Percentiles rank a stretch among this genome's conserved stretches.
phyloP scores from a whole-genome alignment of 53 echinoderm and acorn worm species.

The Crossaster papposus region DNA sequence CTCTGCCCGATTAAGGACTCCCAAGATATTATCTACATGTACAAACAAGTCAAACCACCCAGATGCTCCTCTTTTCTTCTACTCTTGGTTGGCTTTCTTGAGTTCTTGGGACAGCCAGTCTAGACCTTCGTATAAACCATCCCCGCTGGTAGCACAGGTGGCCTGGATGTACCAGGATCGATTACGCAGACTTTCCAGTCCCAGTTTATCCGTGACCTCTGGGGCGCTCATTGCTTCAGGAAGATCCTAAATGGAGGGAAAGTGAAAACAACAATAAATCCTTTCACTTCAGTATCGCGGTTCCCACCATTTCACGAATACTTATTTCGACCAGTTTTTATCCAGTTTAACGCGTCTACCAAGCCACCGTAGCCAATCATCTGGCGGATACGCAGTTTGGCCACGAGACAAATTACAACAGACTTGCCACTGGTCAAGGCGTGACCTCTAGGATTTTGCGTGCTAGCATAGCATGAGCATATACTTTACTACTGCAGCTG shows the following conservation, averaged over 20 bases:
- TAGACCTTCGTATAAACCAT: constrained; percentile 96
- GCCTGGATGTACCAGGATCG: constrained; percentile 91
- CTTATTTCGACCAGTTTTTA: no score
- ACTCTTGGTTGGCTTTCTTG: constrained; percentile 62
- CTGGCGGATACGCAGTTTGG: no score
- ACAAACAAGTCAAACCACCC: not conserved
- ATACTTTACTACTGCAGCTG: no score
- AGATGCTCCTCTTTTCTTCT: not conserved
- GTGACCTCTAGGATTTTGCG: no score
- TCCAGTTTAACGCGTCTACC: no score
- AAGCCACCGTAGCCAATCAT: no score
- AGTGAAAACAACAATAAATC: not conserved
- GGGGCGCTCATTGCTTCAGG: constrained; percentile 84
- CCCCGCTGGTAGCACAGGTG: constrained; percentile 90
- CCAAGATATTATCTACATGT: not conserved
- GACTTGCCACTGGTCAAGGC: no score
- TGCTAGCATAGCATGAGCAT: no score
- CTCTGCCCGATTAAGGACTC: no score
- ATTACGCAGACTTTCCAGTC: constrained; percentile 63
- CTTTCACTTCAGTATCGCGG: no score
- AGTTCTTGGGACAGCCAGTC: constrained; percentile 86
- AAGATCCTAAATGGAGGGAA: constrained; percentile 67
- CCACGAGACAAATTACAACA: no score
- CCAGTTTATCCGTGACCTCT: constrained; percentile 77
- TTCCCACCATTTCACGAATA: no score